These are phyloP conservation scores for Sebastes diaconus DNA, from an alignment of 2,797 vertebrate genomes.

Conservation along the genomic window DNA sequence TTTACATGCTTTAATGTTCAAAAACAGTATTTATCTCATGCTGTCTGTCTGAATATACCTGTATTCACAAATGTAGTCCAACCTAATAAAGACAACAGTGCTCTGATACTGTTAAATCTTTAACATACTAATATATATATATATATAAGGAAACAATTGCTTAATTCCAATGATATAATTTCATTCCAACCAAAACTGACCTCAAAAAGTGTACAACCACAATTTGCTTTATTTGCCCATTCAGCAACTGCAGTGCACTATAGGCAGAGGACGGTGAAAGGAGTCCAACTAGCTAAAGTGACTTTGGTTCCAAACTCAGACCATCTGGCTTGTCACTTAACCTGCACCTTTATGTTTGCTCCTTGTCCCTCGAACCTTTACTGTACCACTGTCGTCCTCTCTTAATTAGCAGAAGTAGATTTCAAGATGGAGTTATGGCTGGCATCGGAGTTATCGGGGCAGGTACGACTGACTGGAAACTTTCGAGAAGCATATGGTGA, in stretches of 20 bases:
- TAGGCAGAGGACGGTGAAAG: slow-evolving; percentile 44
- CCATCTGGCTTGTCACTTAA: slow-evolving; percentile 78
- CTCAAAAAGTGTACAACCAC: neutral
- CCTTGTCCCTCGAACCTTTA: slow-evolving; percentile 46
- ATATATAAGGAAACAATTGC: neutral
- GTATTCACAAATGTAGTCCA: no score
- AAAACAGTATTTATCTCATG: no score
- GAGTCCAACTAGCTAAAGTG: slow-evolving; percentile 61
- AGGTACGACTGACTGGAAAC: slow-evolving; percentile 19
- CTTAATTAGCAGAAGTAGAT: slow-evolving; percentile 47
- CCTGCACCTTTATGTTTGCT: slow-evolving; percentile 69
- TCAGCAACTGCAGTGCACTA: slow-evolving; percentile 38
- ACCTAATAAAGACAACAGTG: neutral
- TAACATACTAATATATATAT: neutral
- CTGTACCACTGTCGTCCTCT: slow-evolving; percentile 25
- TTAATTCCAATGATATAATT: neutral
- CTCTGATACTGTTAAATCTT: neutral
- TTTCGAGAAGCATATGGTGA: slow-evolving; percentile 47
- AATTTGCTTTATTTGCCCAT: slow-evolving; percentile 3
- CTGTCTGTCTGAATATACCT: no score
- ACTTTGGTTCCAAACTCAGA: slow-evolving; percentile 66
- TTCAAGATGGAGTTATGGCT: slow-evolving; percentile 25
- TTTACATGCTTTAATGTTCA: no score
- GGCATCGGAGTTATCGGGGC: neutral
- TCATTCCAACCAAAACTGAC: neutral